These are phyloP conservation scores for Sebastiscus albofasciatus DNA, from an alignment of 2,797 vertebrate genomes.

Conservation along the genomic window DNA sequence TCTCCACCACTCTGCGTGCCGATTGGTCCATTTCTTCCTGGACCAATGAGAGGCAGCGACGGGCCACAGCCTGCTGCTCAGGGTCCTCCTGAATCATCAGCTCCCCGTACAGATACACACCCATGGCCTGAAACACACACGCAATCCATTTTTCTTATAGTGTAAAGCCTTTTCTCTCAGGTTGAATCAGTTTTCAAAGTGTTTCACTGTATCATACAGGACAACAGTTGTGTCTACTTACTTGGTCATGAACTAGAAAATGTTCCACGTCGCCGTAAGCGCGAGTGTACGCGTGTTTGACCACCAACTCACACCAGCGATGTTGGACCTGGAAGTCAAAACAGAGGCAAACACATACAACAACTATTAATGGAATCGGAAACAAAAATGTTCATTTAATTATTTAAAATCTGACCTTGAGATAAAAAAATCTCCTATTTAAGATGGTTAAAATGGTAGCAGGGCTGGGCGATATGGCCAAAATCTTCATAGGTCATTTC, in stretches of 20 bases:
- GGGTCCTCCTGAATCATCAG: conserved; percentile 94
- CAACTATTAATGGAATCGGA: background rate
- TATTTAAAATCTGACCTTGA: background rate
- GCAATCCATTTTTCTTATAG: background rate
- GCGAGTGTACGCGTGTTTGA: conserved; percentile 86
- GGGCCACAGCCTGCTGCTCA: conserved; percentile 90
- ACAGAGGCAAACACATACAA: background rate
- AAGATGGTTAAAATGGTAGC: background rate
- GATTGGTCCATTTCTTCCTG: conserved; percentile 90
- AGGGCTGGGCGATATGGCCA: too few species aligned
- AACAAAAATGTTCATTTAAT: background rate
- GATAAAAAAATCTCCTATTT: background rate
- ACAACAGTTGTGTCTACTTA: conserved; percentile 53
- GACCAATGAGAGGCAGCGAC: conserved; percentile 85
- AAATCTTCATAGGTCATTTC: too few species aligned
- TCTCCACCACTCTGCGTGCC: conserved; percentile 88
- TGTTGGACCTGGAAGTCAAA: conserved; percentile 87
- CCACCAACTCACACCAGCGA: conserved; percentile 95
- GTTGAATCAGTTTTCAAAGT: background rate
- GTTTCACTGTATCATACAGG: background rate
- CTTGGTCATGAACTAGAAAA: conserved; percentile 92
- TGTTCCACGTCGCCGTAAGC: conserved; percentile 88
- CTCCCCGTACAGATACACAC: conserved; percentile 96
- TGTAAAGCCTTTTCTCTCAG: background rate
- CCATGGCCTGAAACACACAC: conserved; percentile 90